Conservation (phyloP, 2,797 vertebrate genomes). For the Enteromius trimaculatus region DNA sequence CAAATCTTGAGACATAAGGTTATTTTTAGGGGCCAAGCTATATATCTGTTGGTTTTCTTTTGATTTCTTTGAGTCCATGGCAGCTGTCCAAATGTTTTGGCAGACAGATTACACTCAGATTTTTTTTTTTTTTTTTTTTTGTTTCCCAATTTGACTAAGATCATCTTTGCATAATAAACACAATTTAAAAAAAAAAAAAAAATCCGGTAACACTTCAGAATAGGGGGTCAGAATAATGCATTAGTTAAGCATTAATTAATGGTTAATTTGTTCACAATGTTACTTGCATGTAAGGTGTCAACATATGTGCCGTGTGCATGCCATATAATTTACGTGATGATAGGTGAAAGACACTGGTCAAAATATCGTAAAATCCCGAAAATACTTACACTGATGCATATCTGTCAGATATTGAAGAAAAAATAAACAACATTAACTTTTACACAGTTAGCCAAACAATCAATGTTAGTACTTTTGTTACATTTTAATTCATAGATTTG, state of each 20-base stretch:
- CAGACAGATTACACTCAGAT: neutral
- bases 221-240: too few relatives aligned
- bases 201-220: too few relatives aligned
- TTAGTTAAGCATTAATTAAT: too few relatives aligned
- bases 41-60: constrained; percentile 5
- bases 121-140: neutral
- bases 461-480: neutral
- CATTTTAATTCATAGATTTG: neutral
- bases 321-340: neutral
- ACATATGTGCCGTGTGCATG: neutral
- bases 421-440: neutral
- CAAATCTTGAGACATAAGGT: neutral
- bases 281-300: neutral
- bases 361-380: neutral
- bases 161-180: neutral
- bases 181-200: too few relatives aligned
- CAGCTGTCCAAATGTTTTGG: neutral
- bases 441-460: neutral
- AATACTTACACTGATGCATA: neutral
- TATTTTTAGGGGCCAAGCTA: neutral
- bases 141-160: neutral
- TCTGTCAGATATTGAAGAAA: neutral
- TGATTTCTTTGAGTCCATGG: neutral
- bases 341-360: neutral
- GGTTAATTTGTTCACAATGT: too few relatives aligned